phyloP scores from a whole-genome alignment of 2,113 vertebrate species.

The Bufo bufo region DNA sequence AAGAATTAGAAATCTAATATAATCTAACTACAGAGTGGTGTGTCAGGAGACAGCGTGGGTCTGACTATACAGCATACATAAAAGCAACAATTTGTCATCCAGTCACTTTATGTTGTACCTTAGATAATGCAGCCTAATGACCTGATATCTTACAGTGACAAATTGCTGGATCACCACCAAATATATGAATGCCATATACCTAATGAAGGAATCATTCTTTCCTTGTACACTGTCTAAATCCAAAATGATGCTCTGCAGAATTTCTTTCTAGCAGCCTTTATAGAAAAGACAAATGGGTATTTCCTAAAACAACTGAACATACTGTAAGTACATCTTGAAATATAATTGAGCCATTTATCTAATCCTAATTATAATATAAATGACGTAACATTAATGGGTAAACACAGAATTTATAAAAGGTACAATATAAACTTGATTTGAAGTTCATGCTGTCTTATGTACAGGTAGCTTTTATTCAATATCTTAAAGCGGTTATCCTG shows the following conservation, averaged over 20 bases:
- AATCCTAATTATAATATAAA: no score
- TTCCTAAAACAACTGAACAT: no score
- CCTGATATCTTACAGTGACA: slow-evolving; percentile 40
- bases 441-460: no score
- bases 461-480: no score
- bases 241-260: background rate
- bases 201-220: slow-evolving; percentile 47
- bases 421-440: no score
- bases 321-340: no score
- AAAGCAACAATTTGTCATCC: slow-evolving; percentile 53
- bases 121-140: slow-evolving; percentile 56
- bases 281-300: background rate
- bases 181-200: slow-evolving; percentile 31
- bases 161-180: slow-evolving; percentile 47
- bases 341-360: no score
- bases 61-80: slow-evolving; percentile 37
- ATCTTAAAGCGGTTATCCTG: no score
- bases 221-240: background rate
- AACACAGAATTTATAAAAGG: no score
- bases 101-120: slow-evolving; percentile 55
- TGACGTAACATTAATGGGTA: no score
- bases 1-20: slow-evolving; percentile 36
- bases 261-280: background rate
- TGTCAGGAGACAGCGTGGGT: slow-evolving; percentile 19
- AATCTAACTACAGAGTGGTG: slow-evolving; percentile 17